Conservation (phyloP, 2,113 vertebrate genomes). For the Origma solitaria region DNA sequence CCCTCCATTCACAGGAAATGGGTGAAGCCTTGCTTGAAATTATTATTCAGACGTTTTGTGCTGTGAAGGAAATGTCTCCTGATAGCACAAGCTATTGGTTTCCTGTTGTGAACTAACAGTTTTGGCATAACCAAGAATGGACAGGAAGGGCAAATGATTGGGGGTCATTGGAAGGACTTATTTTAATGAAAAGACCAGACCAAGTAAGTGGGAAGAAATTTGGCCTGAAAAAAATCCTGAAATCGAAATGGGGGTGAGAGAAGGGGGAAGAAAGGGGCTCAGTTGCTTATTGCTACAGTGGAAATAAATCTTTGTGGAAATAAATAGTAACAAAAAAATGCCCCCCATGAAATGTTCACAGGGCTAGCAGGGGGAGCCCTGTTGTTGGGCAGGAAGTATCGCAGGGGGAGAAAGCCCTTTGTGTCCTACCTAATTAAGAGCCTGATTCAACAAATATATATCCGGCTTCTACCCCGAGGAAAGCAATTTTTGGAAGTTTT, state of each 20-base stretch:
- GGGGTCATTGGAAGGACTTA: slow-evolving; percentile 56
- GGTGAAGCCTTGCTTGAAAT: slow-evolving; percentile 84
- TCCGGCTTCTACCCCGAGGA: slow-evolving; percentile 30
- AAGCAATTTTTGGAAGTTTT: slow-evolving; percentile 44
- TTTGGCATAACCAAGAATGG: slow-evolving; percentile 65
- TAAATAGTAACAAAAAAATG: not conserved
- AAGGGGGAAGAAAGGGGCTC: not conserved
- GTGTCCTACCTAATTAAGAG: slow-evolving; percentile 36
- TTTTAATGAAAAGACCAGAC: slow-evolving; percentile 38
- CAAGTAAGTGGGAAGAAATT: not conserved
- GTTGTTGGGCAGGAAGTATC: not conserved
- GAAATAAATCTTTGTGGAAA: not conserved
- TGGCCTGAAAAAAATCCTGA: not conserved
- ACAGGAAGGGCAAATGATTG: slow-evolving; percentile 66
- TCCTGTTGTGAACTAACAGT: slow-evolving; percentile 88
- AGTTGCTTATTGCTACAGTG: not conserved
- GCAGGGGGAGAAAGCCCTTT: not conserved
- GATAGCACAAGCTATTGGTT: slow-evolving; percentile 86
- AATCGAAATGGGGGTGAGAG: not conserved
- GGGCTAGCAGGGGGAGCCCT: not conserved
- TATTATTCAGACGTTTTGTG: slow-evolving; percentile 82
- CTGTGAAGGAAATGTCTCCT: slow-evolving; percentile 88
- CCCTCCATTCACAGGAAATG: slow-evolving; percentile 88
- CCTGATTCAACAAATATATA: slow-evolving; percentile 53
- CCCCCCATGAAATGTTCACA: not conserved